These are phyloP conservation scores for Pardosa pseudoannulata DNA, from an alignment of 2,888 invertebrate species.

Conservation along the genomic window DNA sequence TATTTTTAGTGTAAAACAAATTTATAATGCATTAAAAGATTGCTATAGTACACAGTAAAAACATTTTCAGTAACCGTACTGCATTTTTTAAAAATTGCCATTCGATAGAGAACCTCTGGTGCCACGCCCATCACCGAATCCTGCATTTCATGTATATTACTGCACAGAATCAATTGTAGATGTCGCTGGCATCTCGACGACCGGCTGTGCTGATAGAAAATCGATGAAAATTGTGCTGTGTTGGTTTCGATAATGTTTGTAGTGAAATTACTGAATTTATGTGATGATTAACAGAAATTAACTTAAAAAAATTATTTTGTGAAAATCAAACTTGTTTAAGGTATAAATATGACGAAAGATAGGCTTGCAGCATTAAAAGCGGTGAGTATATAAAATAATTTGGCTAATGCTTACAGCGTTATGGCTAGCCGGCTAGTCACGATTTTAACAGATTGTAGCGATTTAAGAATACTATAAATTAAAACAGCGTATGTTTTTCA, in stretches of 20 bases:
- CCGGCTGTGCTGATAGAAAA: constrained; percentile 72
- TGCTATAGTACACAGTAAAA: no score
- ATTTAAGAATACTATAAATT: constrained; percentile 20
- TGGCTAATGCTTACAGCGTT: constrained; percentile 29
- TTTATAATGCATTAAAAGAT: no score
- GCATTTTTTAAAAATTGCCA: no score
- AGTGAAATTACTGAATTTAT: constrained; percentile 66
- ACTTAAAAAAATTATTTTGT: constrained; percentile 39
- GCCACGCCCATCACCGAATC: constrained; percentile 31
- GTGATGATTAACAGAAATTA: constrained; percentile 58
- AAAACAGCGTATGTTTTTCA: background rate
- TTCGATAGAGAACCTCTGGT: background rate
- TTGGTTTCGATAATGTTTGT: constrained; percentile 71
- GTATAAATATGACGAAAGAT: constrained; percentile 74
- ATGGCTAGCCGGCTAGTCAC: constrained; percentile 61
- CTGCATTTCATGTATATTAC: constrained; percentile 57
- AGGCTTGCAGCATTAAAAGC: constrained; percentile 75
- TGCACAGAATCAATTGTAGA: constrained; percentile 70
- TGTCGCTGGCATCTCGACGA: constrained; percentile 65
- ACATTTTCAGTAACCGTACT: no score
- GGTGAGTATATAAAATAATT: constrained; percentile 69
- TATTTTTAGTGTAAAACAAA: no score
- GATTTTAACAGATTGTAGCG: constrained; percentile 68
- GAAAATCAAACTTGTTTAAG: constrained; percentile 64
- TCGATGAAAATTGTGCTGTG: constrained; percentile 71